These are phyloP conservation scores for Diprion similis DNA, from an alignment of 1,140 invertebrate genomes.

Conservation along the genomic window DNA sequence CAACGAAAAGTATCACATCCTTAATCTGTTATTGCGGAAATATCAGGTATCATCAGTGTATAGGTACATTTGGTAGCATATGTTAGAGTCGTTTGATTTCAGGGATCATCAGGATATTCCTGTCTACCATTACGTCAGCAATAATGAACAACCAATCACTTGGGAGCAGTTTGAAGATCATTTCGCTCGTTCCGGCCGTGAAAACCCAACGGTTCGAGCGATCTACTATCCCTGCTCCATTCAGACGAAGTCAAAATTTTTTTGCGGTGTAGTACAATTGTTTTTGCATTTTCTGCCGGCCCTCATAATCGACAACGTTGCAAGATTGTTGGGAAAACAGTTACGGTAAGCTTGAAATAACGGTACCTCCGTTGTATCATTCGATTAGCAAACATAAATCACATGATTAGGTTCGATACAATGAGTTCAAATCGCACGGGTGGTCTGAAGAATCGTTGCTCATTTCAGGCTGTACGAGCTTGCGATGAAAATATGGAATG, in stretches of 20 bases:
- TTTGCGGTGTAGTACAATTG: conserved; percentile 36
- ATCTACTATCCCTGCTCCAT: background rate
- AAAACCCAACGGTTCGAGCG: background rate
- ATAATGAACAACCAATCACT: conserved; percentile 18
- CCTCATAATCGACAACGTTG: conserved; percentile 64
- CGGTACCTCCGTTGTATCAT: no score
- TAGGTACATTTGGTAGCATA: background rate
- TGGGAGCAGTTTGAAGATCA: conserved; percentile 15
- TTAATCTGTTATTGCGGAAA: background rate
- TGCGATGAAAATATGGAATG: conserved; percentile 21
- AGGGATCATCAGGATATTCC: background rate
- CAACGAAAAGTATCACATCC: background rate
- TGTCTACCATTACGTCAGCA: conserved; percentile 27
- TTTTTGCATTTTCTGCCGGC: conserved; percentile 69
- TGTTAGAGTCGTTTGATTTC: no score
- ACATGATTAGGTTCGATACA: background rate
- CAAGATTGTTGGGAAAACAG: conserved; percentile 65
- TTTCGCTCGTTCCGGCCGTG: background rate
- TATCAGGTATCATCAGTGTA: background rate
- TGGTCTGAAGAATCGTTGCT: background rate
- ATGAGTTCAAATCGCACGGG: background rate
- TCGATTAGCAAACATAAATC: background rate
- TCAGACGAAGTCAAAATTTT: background rate
- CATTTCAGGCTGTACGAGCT: conserved; percentile 28
- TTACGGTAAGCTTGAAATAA: conserved; percentile 63